A percentile compares a stretch with the other conserved stretches of the same genome.
These are phyloP conservation scores for Hetaerina americana DNA, from an alignment of 1,140 invertebrate species.

Conservation along the genomic window DNA sequence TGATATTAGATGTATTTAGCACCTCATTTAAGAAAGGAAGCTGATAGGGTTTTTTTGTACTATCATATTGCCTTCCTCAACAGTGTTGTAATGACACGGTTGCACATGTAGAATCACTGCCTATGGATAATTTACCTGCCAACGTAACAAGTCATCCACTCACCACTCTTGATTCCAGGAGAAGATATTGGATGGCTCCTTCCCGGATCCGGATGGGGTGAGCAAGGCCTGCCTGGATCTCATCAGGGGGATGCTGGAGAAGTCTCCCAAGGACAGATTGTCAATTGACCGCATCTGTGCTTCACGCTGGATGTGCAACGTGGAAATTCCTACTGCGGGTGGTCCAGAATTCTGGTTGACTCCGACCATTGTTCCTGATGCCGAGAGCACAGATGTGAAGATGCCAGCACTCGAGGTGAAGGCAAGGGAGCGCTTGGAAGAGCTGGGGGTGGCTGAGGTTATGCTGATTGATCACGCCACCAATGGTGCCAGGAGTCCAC, in stretches of 20 bases:
- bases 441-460: conserved; percentile 38
- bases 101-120: no score
- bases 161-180: no score
- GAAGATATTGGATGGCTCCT: background rate
- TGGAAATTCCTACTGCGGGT: background rate
- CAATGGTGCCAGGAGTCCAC: conserved; percentile 34
- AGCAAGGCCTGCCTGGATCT: background rate
- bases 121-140: no score
- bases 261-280: background rate
- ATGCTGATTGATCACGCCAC: conserved; percentile 31
- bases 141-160: no score
- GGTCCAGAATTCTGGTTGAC: background rate
- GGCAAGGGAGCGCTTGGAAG: conserved; percentile 20
- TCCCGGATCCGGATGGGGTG: background rate
- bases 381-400: no score
- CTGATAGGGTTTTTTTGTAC: no score
- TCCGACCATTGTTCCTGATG: no score
- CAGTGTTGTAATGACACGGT: no score
- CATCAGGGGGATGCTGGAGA: background rate
- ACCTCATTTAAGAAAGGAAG: no score
- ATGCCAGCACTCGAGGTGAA: background rate
- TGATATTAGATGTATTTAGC: no score
- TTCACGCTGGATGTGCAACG: background rate
- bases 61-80: no score
- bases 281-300: background rate